Conservation (phyloP, 2,888 invertebrate genomes). For the Microdon myrmicae region DNA sequence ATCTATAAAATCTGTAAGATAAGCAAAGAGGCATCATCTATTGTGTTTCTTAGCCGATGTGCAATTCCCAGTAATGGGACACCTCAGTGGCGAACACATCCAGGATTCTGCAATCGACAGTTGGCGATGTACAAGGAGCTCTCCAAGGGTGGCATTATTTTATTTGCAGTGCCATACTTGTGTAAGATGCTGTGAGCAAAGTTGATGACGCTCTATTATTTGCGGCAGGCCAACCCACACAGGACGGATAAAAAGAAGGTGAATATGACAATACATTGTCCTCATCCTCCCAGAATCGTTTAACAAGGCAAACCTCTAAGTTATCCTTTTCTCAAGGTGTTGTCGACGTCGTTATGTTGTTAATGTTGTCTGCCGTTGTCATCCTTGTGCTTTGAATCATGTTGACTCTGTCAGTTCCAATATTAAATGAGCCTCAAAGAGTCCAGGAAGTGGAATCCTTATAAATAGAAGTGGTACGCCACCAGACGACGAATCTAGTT, state of each 20-base stretch:
- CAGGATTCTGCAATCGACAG: slow-evolving; percentile 36
- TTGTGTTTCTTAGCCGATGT: slow-evolving; percentile 40
- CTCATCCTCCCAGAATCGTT: slow-evolving; percentile 38
- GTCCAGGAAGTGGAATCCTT: too few species aligned
- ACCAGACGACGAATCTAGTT: slow-evolving; percentile 24
- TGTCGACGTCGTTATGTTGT: slow-evolving; percentile 15
- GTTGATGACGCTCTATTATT: slow-evolving; percentile 49
- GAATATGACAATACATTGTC: slow-evolving; percentile 51
- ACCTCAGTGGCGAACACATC: slow-evolving; percentile 9
- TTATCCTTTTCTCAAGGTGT: slow-evolving; percentile 51
- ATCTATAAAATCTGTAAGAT: background rate
- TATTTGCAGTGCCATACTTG: slow-evolving; percentile 37
- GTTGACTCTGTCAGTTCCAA: slow-evolving; percentile 47
- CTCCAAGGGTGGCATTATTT: slow-evolving; percentile 32
- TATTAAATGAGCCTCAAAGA: slow-evolving; percentile 46
- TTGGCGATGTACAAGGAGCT: slow-evolving; percentile 32
- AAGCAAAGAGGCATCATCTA: slow-evolving; percentile 24
- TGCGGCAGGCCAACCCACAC: slow-evolving; percentile 35
- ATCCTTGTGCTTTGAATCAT: slow-evolving; percentile 43
- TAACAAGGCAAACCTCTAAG: slow-evolving; percentile 49
- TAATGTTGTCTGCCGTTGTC: slow-evolving; percentile 32
- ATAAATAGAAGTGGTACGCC: too few species aligned
- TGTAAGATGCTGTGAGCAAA: slow-evolving; percentile 34
- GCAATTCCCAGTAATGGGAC: slow-evolving; percentile 36
- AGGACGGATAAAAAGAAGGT: slow-evolving; percentile 11